Conservation (phyloP, 2,797 vertebrate species). For the Carcharodon carcharias region DNA sequence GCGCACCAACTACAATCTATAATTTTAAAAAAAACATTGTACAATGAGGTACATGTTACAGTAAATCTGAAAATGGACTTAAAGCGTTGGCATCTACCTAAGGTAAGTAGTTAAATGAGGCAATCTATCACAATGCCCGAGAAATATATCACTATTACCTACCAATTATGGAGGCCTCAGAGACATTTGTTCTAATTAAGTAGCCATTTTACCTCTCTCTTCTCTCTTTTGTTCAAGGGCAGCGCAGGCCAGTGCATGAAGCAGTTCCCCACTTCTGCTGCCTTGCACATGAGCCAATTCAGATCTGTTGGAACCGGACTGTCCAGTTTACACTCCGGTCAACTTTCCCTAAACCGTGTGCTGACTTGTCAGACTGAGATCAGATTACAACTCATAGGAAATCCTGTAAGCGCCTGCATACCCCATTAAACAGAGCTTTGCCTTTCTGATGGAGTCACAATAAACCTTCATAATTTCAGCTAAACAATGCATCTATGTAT, state of each 20-base stretch:
- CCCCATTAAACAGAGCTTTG: not conserved
- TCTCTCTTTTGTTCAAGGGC: conserved; percentile 1
- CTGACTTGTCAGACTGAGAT: not conserved
- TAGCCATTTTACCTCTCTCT: conserved; percentile 16
- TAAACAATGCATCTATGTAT: not conserved
- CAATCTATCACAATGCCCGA: not conserved
- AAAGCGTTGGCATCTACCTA: not conserved
- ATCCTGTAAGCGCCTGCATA: not conserved
- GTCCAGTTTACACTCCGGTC: not conserved
- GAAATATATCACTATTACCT: conserved; percentile 16
- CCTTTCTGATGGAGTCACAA: conserved; percentile 5
- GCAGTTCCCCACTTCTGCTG: not conserved
- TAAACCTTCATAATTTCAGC: not conserved
- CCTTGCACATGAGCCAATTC: not conserved
- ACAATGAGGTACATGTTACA: not conserved
- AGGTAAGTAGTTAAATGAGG: conserved; percentile 19
- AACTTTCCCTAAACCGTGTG: not conserved
- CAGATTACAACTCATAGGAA: not conserved
- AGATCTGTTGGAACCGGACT: not conserved
- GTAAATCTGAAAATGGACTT: not conserved
- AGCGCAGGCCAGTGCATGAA: not conserved
- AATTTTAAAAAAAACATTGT: not conserved
- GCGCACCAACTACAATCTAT: not conserved
- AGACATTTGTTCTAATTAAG: conserved; percentile 29
- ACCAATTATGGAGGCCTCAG: conserved; percentile 11